Conservation (phyloP, 2,113 vertebrate species). For the Antechinus flavipes region DNA sequence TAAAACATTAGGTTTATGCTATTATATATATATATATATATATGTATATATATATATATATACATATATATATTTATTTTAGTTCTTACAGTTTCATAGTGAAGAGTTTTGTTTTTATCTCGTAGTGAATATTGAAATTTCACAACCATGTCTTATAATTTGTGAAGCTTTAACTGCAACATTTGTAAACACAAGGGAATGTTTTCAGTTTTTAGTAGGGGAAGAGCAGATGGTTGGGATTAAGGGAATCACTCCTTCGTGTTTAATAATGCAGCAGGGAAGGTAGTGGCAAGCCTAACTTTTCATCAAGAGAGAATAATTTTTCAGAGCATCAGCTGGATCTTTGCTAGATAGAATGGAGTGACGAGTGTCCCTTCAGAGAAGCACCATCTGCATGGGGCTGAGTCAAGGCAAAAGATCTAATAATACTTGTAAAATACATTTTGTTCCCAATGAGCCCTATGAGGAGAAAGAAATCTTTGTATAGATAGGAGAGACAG, state of each 20-base stretch:
- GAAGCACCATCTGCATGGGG: constrained; percentile 70
- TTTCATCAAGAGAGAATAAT: constrained; percentile 58
- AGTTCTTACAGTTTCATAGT: constrained; percentile 71
- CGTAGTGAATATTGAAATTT: constrained; percentile 71
- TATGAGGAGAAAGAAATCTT: constrained; percentile 45
- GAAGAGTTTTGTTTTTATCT: constrained; percentile 68
- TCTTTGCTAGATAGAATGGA: constrained; percentile 60
- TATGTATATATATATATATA: too few relatives aligned
- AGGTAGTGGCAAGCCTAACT: constrained; percentile 58
- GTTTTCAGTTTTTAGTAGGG: constrained; percentile 73
- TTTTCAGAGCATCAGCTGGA: constrained; percentile 68
- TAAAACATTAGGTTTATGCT: constrained; percentile 65
- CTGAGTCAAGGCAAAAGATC: constrained; percentile 70
- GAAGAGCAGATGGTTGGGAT: constrained; percentile 70
- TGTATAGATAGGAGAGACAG: constrained; percentile 9
- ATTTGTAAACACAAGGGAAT: constrained; percentile 80
- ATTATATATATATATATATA: constrained; percentile 52
- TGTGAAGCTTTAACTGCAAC: constrained; percentile 71
- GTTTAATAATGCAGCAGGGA: constrained; percentile 78
- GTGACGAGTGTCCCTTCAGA: constrained; percentile 63
- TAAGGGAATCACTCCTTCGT: constrained; percentile 70
- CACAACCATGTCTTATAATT: constrained; percentile 74
- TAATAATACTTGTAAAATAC: constrained; percentile 70
- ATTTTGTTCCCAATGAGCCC: constrained; percentile 53
- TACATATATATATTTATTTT: too few relatives aligned